phyloP scores from a whole-genome alignment of 2,888 invertebrate species.

The Xestia rhomboidea region DNA sequence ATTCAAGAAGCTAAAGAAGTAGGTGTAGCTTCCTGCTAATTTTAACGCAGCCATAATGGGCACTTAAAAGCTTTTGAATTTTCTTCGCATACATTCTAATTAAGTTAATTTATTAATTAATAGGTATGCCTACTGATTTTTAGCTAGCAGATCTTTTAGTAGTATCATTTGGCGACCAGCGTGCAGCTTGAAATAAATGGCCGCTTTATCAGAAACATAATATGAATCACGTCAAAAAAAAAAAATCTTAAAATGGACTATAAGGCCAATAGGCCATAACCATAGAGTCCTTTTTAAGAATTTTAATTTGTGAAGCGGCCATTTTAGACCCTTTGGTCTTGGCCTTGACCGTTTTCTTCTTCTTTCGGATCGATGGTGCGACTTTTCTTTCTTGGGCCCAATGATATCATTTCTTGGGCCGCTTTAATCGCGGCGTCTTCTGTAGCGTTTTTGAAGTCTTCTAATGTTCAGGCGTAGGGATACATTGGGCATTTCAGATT shows the following conservation, averaged over 20 bases:
- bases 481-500: not conserved
- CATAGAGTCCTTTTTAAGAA: no score
- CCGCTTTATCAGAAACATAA: no score
- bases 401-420: no score
- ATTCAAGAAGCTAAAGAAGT: constrained; percentile 32
- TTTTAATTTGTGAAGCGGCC: no score
- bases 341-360: not conserved
- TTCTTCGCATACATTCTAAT: not conserved
- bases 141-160: not conserved
- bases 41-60: not conserved
- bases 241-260: no score
- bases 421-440: not conserved
- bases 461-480: not conserved
- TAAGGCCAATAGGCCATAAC: no score
- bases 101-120: not conserved
- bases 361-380: not conserved
- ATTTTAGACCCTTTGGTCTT: no score
- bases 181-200: no score
- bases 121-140: not conserved
- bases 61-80: not conserved
- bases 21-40: not conserved
- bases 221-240: no score
- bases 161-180: not conserved
- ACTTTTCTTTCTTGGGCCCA: no score
- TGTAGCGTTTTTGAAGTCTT: not conserved